Conservation (phyloP, 2,797 vertebrate species). For the Anniella stebbinsi region DNA sequence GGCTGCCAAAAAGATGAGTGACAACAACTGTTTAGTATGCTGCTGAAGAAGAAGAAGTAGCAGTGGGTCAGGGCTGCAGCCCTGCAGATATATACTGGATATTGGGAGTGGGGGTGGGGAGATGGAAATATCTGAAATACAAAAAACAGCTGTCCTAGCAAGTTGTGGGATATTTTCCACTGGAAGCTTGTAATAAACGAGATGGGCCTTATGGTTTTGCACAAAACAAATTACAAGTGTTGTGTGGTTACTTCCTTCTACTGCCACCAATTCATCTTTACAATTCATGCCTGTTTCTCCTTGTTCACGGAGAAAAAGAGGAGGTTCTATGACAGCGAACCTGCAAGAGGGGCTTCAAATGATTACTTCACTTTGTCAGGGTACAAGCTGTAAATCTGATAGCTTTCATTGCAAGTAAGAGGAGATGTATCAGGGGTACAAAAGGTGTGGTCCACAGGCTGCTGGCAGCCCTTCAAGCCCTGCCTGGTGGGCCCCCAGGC, state of each 20-base stretch:
- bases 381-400: neutral
- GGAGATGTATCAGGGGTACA: no score
- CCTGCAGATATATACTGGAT: neutral
- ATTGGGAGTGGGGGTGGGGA: neutral
- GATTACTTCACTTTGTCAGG: neutral
- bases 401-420: neutral
- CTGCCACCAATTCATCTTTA: neutral
- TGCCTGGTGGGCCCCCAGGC: no score
- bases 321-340: neutral
- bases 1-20: neutral
- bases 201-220: neutral
- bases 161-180: neutral
- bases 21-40: neutral
- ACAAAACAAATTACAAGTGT: neutral
- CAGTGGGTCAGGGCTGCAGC: neutral
- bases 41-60: neutral
- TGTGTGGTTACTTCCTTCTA: neutral
- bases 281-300: neutral
- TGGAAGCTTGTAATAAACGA: neutral
- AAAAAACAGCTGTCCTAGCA: neutral
- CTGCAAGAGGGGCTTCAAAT: neutral
- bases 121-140: neutral
- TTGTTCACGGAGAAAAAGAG: neutral
- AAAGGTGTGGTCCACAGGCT: no score
- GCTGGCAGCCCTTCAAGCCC: neutral